phyloP scores from a whole-genome alignment of 2,113 vertebrate species.

The Burhinus bistriatus region DNA sequence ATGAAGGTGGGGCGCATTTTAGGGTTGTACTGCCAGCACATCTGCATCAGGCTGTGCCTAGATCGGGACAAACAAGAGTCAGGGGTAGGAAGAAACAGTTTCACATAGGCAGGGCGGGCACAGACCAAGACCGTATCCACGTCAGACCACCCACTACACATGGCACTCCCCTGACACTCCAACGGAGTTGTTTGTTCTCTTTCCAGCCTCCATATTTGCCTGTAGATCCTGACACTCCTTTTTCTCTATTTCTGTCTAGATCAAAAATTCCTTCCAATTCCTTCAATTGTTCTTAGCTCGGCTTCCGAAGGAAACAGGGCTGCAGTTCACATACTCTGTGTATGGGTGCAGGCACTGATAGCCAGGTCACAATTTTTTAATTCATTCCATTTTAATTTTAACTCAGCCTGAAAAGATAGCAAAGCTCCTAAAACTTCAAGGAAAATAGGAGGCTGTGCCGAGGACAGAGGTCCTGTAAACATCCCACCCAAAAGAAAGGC shows the following conservation, averaged over 20 bases:
- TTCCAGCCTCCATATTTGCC: not conserved
- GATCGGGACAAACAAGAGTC: not conserved
- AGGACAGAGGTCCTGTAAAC: constrained; percentile 8
- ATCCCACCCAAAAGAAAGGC: not conserved
- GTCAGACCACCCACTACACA: not conserved
- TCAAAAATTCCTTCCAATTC: constrained; percentile 38
- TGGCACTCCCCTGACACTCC: not conserved
- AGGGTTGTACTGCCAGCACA: constrained; percentile 99
- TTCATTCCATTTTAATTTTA: not conserved
- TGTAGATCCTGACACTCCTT: not conserved
- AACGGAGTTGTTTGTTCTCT: not conserved
- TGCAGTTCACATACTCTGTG: not conserved
- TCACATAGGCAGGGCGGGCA: not conserved
- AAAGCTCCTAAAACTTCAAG: not conserved
- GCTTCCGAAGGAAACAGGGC: not conserved
- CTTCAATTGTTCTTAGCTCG: constrained; percentile 33
- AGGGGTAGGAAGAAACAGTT: not conserved
- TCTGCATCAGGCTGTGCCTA: constrained; percentile 93
- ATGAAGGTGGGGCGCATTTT: constrained; percentile 95
- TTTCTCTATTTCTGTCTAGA: constrained; percentile 30
- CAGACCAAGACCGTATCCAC: rapidly evolving
- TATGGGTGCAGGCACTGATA: rapidly evolving
- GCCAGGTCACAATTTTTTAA: not conserved
- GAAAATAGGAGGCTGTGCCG: not conserved
- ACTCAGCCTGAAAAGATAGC: not conserved